Evolutionary conservation across 2,888 invertebrate species (phyloP).

Genomic region (Drosophila limbata): DNA sequence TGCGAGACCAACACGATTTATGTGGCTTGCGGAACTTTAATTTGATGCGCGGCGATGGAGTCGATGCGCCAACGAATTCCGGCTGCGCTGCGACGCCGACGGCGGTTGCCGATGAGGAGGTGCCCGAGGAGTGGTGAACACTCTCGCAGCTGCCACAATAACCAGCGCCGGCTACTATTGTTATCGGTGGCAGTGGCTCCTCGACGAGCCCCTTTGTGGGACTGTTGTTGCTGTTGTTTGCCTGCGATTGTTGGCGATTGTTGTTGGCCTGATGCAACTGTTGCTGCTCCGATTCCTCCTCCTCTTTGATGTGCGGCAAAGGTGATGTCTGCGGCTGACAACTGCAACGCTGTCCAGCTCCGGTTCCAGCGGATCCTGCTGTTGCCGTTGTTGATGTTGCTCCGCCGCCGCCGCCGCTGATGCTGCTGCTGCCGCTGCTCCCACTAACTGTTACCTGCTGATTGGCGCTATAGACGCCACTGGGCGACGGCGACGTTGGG

Average conservation of each 20-base stretch:
- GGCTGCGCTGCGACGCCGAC: slow-evolving; percentile 33
- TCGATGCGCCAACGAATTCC: slow-evolving; percentile 71
- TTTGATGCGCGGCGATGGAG: slow-evolving; percentile 85
- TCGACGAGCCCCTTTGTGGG: slow-evolving; percentile 31
- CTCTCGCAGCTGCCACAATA: slow-evolving; percentile 83
- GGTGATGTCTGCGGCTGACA: slow-evolving; percentile 89
- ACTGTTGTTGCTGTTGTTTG: slow-evolving; percentile 31
- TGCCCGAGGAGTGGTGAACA: slow-evolving; percentile 74
- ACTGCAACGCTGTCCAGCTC: slow-evolving; percentile 83
- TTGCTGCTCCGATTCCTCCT: slow-evolving; percentile 88
- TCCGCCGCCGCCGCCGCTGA: slow-evolving; percentile 85
- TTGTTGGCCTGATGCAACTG: slow-evolving; percentile 52
- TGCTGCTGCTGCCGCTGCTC: slow-evolving; percentile 25
- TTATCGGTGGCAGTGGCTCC: slow-evolving; percentile 51
- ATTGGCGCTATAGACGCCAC: slow-evolving; percentile 39
- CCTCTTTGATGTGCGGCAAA: slow-evolving; percentile 93
- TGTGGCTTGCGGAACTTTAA: slow-evolving; percentile 84
- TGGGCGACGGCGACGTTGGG: slow-evolving; percentile 64
- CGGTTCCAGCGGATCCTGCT: slow-evolving; percentile 32
- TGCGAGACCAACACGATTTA: slow-evolving; percentile 84
- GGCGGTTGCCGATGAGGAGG: slow-evolving; percentile 63
- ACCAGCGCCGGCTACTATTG: slow-evolving; percentile 55
- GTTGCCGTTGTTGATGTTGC: slow-evolving; percentile 47
- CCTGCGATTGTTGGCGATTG: slow-evolving; percentile 17
- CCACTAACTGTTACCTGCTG: slow-evolving; percentile 40